These are phyloP conservation scores for Leucopsar rothschildi DNA, from an alignment of 2,113 vertebrate genomes.

Conservation along the genomic window DNA sequence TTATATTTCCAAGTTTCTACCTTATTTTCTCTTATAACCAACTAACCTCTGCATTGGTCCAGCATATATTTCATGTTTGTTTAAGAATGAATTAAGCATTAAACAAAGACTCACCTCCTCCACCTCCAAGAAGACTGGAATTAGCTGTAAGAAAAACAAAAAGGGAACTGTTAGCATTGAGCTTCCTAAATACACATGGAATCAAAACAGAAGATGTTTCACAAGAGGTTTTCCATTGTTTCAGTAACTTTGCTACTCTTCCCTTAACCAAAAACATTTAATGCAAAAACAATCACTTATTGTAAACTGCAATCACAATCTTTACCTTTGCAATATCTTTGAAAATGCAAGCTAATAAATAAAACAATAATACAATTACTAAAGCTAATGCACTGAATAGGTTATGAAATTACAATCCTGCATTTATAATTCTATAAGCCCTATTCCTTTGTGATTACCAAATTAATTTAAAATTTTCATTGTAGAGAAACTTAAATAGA, in stretches of 20 bases:
- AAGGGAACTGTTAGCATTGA: conserved; percentile 45
- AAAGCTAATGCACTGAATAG: background rate
- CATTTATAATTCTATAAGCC: background rate
- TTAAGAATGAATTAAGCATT: background rate
- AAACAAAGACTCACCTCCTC: conserved; percentile 86
- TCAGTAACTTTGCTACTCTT: background rate
- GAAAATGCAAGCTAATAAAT: background rate
- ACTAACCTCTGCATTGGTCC: background rate
- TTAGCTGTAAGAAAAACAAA: conserved; percentile 82
- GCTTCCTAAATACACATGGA: background rate
- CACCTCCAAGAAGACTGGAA: conserved; percentile 95
- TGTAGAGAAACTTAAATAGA: background rate
- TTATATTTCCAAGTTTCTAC: background rate
- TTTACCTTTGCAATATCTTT: background rate
- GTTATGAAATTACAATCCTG: background rate
- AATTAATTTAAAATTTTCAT: background rate
- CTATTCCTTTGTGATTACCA: background rate
- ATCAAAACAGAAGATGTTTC: background rate
- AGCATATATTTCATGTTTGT: background rate
- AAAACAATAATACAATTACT: background rate
- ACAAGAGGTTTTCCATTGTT: background rate
- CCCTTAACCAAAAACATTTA: background rate
- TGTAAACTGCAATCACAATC: background rate
- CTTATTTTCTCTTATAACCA: background rate
- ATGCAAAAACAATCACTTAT: background rate